Evolutionary conservation across 2,113 vertebrate species (phyloP).

Genomic region (Lota lota): DNA sequence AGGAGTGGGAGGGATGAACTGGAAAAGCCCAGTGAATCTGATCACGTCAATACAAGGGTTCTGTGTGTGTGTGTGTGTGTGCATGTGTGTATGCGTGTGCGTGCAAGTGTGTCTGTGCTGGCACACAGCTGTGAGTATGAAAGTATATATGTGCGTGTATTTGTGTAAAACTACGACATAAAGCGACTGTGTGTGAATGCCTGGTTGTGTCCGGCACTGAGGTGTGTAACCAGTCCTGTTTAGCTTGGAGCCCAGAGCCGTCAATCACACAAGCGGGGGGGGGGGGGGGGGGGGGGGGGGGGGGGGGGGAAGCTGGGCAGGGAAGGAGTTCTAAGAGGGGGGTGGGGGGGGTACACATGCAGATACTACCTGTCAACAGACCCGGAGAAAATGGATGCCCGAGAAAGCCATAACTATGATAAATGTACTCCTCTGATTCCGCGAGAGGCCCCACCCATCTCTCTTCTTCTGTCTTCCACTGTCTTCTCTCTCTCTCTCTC

Average conservation of each 20-base stretch:
- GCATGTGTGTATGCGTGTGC: no score
- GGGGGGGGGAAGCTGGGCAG: conserved; percentile 16
- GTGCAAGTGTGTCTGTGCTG: background rate
- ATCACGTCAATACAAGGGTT: conserved; percentile 1
- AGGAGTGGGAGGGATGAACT: conserved; percentile 43
- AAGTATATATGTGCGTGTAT: background rate
- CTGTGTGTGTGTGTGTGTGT: no score
- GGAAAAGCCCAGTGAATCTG: conserved; percentile 30
- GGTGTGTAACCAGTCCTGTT: conserved; percentile 44
- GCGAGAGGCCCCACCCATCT: conserved; percentile 46
- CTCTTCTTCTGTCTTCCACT: conserved; percentile 10
- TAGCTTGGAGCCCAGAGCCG: conserved; percentile 43
- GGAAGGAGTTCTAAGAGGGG: conserved; percentile 4
- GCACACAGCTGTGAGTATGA: background rate
- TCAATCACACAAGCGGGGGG: conserved; percentile 49
- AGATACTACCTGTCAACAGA: conserved; percentile 82
- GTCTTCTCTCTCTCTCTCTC: conserved; percentile 27
- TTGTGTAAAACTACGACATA: background rate
- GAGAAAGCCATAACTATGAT: conserved; percentile 98
- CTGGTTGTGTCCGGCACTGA: conserved; percentile 35
- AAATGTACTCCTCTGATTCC: conserved; percentile 82
- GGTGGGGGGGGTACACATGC: conserved; percentile 43
- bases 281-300: conserved; percentile 13
- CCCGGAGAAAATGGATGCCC: conserved; percentile 92
- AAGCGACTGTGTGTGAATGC: background rate